Conservation (phyloP, 1,140 invertebrate species). For the Grapholita molesta region DNA sequence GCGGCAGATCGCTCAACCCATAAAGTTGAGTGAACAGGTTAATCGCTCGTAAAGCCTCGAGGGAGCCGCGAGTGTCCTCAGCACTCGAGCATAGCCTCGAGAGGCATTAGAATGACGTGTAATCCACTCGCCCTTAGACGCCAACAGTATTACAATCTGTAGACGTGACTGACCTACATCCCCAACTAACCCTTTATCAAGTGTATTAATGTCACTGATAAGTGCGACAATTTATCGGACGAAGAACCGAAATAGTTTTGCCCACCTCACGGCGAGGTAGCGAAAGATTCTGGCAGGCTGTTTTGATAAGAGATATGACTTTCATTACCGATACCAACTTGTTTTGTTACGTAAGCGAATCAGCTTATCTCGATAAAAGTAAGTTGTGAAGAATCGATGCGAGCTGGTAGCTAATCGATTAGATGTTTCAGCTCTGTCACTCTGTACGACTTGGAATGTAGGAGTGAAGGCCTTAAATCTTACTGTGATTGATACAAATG, state of each 20-base stretch:
- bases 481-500: not conserved
- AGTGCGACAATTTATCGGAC: not conserved
- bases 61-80: not conserved
- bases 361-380: not conserved
- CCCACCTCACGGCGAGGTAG: not conserved
- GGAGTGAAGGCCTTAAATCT: not conserved
- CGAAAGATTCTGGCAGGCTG: not conserved
- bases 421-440: not conserved
- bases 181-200: not conserved
- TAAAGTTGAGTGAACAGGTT: not conserved
- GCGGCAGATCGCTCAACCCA: not conserved
- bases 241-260: not conserved
- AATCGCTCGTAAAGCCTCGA: not conserved
- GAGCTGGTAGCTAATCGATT: slow-evolving; percentile 3
- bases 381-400: not conserved
- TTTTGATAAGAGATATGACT: not conserved
- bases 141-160: not conserved
- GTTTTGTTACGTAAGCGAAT: slow-evolving; percentile 7
- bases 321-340: not conserved
- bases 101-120: slow-evolving; percentile 1
- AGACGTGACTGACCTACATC: not conserved
- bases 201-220: slow-evolving; percentile 3
- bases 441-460: not conserved
- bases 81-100: not conserved
- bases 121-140: not conserved